phyloP scores from a whole-genome alignment of 2,113 vertebrate genomes.

The Willisornis vidua region DNA sequence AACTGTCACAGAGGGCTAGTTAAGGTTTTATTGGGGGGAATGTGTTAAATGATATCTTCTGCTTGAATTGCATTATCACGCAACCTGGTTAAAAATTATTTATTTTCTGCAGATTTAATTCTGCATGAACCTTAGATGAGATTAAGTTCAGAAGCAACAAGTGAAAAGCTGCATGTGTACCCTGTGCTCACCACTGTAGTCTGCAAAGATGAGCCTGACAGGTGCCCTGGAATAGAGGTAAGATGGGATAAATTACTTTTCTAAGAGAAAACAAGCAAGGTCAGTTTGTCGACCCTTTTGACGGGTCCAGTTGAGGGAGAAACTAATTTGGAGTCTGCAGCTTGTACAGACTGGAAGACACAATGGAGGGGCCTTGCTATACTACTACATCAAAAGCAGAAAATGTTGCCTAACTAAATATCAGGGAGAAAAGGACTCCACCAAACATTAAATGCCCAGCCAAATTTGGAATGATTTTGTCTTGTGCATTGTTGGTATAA shows the following conservation, averaged over 20 bases:
- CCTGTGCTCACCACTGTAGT: neutral
- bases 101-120: neutral
- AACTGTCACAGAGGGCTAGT: neutral
- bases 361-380: neutral
- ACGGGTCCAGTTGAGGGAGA: neutral
- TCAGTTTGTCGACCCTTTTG: neutral
- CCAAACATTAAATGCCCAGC: neutral
- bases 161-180: neutral
- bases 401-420: neutral
- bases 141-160: neutral
- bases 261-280: neutral
- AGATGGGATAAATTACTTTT: neutral
- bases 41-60: neutral
- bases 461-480: neutral
- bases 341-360: neutral
- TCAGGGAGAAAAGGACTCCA: neutral
- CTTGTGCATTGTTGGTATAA: neutral
- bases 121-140: neutral
- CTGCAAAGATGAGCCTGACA: neutral
- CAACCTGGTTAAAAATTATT: neutral
- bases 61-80: neutral
- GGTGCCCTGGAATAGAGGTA: neutral
- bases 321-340: neutral
- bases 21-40: accelerated
- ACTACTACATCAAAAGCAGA: neutral